These are phyloP conservation scores for Thelaira solivaga DNA, from an alignment of 2,888 invertebrate species.

Conservation along the genomic window DNA sequence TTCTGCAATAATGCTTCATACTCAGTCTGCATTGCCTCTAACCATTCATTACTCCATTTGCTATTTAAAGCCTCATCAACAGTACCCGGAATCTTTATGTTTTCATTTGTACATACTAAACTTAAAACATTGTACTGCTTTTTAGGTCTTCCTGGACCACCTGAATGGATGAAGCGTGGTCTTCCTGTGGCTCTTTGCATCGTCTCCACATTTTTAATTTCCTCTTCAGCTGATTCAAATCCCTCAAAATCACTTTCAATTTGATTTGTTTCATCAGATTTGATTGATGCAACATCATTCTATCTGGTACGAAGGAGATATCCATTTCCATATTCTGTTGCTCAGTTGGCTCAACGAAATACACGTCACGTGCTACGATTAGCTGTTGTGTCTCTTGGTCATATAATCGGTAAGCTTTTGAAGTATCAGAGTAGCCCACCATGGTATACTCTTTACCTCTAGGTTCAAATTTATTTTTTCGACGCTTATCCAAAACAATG, in stretches of 20 bases:
- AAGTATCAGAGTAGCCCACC: no score
- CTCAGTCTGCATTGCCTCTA: slow-evolving; percentile 19
- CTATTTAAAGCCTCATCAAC: slow-evolving; percentile 13
- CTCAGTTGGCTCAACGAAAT: no score
- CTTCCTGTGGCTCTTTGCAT: not conserved
- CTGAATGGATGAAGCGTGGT: not conserved
- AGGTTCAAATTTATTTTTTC: no score
- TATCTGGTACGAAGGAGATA: no score
- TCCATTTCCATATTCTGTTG: no score
- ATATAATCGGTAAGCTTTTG: no score
- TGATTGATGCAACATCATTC: not conserved
- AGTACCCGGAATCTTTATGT: not conserved
- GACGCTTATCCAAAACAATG: no score
- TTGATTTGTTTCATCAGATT: not conserved
- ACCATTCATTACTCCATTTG: not conserved
- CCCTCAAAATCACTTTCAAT: not conserved
- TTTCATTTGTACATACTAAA: not conserved
- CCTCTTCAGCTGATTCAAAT: not conserved
- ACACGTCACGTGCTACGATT: no score
- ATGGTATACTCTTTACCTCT: no score
- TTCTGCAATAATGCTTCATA: slow-evolving; percentile 16
- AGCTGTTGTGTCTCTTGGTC: no score
- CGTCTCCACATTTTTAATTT: not conserved
- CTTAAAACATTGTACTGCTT: slow-evolving; percentile 8
- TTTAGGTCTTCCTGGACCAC: slow-evolving; percentile 2